Evolutionary conservation across 2,113 vertebrate species (phyloP), one percentile per base, ranked within the genome.

Genomic region (Phodopus roborovskii): DNA sequence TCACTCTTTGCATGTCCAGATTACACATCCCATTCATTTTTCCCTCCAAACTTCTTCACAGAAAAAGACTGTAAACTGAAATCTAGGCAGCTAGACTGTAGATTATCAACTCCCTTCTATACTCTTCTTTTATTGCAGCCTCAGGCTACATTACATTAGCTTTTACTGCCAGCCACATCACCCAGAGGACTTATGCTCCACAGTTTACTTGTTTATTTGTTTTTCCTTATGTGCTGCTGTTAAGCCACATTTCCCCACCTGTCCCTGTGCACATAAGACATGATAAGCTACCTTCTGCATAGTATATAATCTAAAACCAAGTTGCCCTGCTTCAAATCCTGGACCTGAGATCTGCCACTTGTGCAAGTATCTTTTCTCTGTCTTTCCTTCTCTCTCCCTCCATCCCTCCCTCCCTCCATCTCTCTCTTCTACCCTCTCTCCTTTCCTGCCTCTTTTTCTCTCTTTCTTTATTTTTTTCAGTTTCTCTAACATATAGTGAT

Each of bases 111-210:
- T 95, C 79, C 84, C 79, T 96, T 91, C 87, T 33, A 56, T 58
- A 85, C 20, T 70, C 73, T 78, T 68, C 94, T 90, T 95, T 96
- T 94, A 92, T 89, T 94, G 96, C 81, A 92, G 88, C 96, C 88
- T 0, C 3, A 96, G 97, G 96, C 97, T 83, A 94, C 92, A 91
- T 97, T 91, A 95, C 96, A 89, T 94, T 97, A 95, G 88, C 92
- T 95, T 97, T 97, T 97, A 95, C 94, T 97, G 90, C 96, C 94
- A 96, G 96, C 39, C 92, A 74, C 92, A 82, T 98, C 94, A 88
- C 97, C 96, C 96, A 91, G 88, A 97, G 96, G 97, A 96, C 96
- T 97, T 91, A 56, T 0, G 60, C 66, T 24, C 88, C 81, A 64
- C 60, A 42, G 68, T 97, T 96, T 94, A 48, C 96, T 96, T 96